Evolutionary conservation across 2,888 invertebrate genomes (phyloP).

Genomic region (Hydrotaea diabolus): DNA sequence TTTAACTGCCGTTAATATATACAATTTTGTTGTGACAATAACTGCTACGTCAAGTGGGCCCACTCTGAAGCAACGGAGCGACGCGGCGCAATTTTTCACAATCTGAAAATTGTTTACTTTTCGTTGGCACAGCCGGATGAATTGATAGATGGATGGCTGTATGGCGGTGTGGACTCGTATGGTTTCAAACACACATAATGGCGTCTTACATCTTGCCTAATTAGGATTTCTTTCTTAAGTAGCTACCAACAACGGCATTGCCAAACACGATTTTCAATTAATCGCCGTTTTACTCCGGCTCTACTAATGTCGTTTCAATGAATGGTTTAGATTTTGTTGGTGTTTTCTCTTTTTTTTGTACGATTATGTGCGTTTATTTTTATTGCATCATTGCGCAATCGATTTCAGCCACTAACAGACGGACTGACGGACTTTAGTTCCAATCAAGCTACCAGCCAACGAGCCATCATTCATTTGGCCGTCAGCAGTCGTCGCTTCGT

Average conservation of each 20-base stretch:
- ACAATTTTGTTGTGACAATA: constrained; percentile 1
- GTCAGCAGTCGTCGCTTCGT: constrained; percentile 3
- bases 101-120: background rate
- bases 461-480: background rate
- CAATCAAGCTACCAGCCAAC: background rate
- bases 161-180: background rate
- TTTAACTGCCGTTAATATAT: background rate
- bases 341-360: background rate
- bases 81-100: no score
- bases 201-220: background rate
- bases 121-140: background rate
- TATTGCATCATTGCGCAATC: constrained; percentile 26
- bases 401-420: background rate
- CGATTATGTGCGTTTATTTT: constrained; percentile 14
- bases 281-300: background rate
- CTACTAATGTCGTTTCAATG: background rate
- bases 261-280: constrained; percentile 21
- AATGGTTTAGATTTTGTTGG: background rate
- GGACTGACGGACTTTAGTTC: background rate
- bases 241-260: no score
- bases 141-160: no score
- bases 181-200: background rate
- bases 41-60: constrained; percentile 4
- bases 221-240: constrained; percentile 3
- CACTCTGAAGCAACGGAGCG: background rate